Conservation (phyloP, 2,113 vertebrate species). For the Pluvialis apricaria region DNA sequence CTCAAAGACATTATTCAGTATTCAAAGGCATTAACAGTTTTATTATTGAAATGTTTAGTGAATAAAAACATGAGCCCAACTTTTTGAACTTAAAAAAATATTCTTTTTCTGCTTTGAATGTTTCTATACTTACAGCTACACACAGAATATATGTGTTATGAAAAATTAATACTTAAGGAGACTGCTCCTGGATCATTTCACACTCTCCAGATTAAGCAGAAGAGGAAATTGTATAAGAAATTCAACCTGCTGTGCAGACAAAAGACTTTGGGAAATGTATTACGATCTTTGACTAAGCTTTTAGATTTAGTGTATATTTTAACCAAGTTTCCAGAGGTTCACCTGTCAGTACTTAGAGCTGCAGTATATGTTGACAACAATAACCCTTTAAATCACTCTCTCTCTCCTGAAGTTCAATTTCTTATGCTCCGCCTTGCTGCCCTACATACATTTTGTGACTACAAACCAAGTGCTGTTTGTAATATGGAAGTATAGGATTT, state of each 20-base stretch:
- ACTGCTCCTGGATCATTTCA: neutral
- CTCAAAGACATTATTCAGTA: neutral
- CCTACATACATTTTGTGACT: slow-evolving; percentile 1
- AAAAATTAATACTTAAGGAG: neutral
- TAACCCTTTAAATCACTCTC: neutral
- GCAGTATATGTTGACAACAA: neutral
- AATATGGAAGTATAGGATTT: neutral
- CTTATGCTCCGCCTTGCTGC: slow-evolving; percentile 10
- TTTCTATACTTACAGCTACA: neutral
- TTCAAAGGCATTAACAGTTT: neutral
- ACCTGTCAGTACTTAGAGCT: neutral
- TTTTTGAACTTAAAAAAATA: neutral
- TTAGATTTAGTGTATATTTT: neutral
- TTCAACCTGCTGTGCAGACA: neutral
- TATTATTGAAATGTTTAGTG: neutral
- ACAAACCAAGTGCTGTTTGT: neutral
- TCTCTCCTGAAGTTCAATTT: neutral
- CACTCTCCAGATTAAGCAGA: neutral
- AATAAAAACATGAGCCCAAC: neutral
- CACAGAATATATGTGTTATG: neutral
- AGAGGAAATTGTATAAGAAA: neutral
- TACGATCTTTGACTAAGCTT: neutral
- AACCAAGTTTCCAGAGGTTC: neutral
- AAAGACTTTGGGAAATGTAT: neutral
- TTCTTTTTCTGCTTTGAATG: neutral